Base-by-base conservation (phyloP, 2,888 invertebrate genomes). In the Chrysolina haemoptera region DNA sequence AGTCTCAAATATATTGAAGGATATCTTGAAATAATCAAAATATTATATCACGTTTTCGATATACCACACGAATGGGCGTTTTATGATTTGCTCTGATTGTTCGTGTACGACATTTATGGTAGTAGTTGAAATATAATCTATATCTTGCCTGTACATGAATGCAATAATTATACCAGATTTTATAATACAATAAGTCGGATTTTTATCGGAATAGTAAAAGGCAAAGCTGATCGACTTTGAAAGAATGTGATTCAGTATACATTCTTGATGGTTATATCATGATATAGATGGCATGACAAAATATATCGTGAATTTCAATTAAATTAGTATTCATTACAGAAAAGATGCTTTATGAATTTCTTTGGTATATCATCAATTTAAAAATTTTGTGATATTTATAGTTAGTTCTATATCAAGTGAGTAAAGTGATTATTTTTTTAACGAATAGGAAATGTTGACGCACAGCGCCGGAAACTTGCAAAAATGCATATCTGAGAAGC, bases 201-300 rank as follows among this genome's bases (percentile, higher is more conserved):
- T 66, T 66, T 66, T 66, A 0, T 22, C 5, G 63, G 43, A 63
- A 41, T 43, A 63, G 63, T 63, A 63, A 63, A 63, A 63, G 63
- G 63, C 43, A 11, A 16, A 20, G 20, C 63, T 43, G 46, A 46
- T 12, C 22, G 64, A 65, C 35, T 50, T 66, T 22, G 50, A 66
- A 48, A n/a, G 10, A 46, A 46, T n/a, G 22, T 65, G 63, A 63
- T n/a, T 63, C 63, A 41, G 11, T 18, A 41, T 43, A 18, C 8
- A 48, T 16, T 48, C 8, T 10, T 48, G 16, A 9, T 48, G 48
- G 16, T 48, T 48, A 48, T 48, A 48, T 48, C 16, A 48, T 16
- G 10, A 16, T 48, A 16, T 10, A 1, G 16, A 48, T 10, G 16
- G 9, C n/a, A 48, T 48, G 16, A 3, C 35, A 35, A 35, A 35